Conservation (phyloP, 2,797 vertebrate genomes). For the Fundulus diaphanus region DNA sequence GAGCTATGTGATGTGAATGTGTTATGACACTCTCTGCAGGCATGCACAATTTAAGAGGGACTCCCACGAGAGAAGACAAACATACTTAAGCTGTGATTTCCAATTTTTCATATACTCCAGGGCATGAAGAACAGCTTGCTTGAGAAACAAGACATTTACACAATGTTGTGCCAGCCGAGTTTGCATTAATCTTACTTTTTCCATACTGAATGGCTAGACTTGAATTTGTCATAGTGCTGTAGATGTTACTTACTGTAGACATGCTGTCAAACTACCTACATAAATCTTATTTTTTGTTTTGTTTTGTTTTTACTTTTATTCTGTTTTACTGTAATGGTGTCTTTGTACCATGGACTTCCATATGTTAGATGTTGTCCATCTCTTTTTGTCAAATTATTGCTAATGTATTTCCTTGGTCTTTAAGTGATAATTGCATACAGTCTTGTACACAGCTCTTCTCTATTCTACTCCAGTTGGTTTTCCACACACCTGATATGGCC, state of each 20-base stretch:
- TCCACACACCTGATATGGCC: too few relatives aligned
- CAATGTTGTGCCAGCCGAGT: conserved; percentile 8
- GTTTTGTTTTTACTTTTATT: neutral
- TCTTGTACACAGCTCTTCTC: too few relatives aligned
- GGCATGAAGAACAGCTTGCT: conserved; percentile 34
- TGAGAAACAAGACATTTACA: conserved; percentile 31
- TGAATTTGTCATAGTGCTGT: neutral
- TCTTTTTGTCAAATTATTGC: neutral
- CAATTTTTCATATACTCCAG: conserved; percentile 40
- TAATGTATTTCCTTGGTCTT: neutral
- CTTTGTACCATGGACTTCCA: too few relatives aligned
- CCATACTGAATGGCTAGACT: conserved; percentile 1
- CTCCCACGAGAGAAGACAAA: conserved; percentile 68
- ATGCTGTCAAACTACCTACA: neutral
- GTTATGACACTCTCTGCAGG: conserved; percentile 74
- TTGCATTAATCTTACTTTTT: conserved; percentile 37
- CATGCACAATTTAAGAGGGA: conserved; percentile 78
- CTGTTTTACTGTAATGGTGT: neutral
- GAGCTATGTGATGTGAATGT: conserved; percentile 76
- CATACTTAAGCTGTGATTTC: conserved; percentile 75
- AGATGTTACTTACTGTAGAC: conserved; percentile 21
- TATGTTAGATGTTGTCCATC: neutral
- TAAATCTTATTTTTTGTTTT: neutral
- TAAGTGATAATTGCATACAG: too few relatives aligned
- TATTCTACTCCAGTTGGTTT: too few relatives aligned